Evolutionary conservation across 2,888 invertebrate species (phyloP), one percentile per base, ranked within the genome.

Genomic region (Allacma fusca): DNA sequence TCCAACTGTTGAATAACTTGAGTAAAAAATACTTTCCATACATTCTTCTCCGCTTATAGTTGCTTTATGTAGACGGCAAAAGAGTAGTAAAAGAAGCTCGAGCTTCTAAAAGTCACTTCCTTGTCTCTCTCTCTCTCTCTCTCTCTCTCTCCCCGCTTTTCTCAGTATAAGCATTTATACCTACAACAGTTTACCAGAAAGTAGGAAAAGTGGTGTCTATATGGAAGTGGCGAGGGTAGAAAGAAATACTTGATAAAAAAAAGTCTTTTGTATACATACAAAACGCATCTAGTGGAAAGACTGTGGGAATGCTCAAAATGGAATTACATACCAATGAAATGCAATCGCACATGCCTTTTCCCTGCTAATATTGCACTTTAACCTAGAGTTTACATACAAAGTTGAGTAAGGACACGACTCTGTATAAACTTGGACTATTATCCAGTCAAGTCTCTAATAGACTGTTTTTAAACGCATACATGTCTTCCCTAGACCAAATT

Each of bases 1-100:
- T 73, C 73, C 77, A 77, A 77, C 77, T 77, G 77, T 77, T 77
- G 77, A 77, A 77, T 77, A 73, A 77, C 72, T 50, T 50, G 50
- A 50, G 75, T 34, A 26, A 76, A 70, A 70, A 76, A 76, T 67
- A 74, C 67, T 65, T 74, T 74, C 65, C 74, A 74, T 74, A 67
- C 73, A 64, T 64, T 59, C 26, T 29, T 28, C 23, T 29, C 21
- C 23, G n/a, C 68, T 40, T 62, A 62, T 24, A 62, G 26, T 65
- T 28, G n/a, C 7, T 29, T 28, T 23, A 67, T 12, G 67, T 26
- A 28, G 28, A 67, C 16, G 67, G 67, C n/a, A 67, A n/a, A 67
- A n/a, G 67, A 26, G 34, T 9, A 29, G 29, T 26, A 67, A 34
- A 29, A n/a, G 67, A 34, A 68, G 34, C n/a, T n/a, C 29, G n/a